Conservation (phyloP, 1,140 invertebrate genomes). For the Drosophila erecta region DNA sequence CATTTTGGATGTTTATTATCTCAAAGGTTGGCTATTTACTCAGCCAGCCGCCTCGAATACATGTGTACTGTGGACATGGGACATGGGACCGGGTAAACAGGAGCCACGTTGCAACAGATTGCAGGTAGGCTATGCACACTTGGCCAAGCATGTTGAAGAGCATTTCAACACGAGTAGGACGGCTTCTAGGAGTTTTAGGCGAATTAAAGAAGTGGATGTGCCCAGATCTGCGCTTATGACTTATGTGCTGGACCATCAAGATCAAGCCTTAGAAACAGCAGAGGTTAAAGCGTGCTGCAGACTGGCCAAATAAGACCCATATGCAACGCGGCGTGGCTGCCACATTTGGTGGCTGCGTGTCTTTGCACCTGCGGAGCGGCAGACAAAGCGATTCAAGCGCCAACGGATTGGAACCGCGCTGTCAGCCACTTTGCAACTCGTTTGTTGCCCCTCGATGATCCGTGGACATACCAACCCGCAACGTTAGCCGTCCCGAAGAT, state of each 20-base stretch:
- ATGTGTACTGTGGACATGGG: no score
- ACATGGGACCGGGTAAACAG: not conserved
- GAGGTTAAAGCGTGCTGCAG: constrained; percentile 10
- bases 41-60: not conserved
- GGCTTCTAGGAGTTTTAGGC: no score
- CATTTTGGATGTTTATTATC: constrained; percentile 37
- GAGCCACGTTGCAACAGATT: not conserved
- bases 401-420: constrained; percentile 17
- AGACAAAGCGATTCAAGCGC: constrained; percentile 52
- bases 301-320: not conserved
- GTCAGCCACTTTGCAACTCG: constrained; percentile 36
- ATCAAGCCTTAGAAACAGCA: not conserved
- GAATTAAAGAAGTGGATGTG: not conserved
- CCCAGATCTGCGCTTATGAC: not conserved
- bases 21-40: not conserved
- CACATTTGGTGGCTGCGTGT: constrained; percentile 1
- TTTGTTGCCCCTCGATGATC: constrained; percentile 20
- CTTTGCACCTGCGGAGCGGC: constrained; percentile 24
- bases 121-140: not conserved
- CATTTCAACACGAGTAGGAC: no score
- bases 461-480: constrained; percentile 59
- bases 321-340: constrained; percentile 10
- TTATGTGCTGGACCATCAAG: constrained; percentile 13
- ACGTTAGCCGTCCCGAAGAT: constrained; percentile 8
- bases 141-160: not conserved